Conservation (phyloP, 2,797 vertebrate genomes). For the Notoglanidium macrostoma region DNA sequence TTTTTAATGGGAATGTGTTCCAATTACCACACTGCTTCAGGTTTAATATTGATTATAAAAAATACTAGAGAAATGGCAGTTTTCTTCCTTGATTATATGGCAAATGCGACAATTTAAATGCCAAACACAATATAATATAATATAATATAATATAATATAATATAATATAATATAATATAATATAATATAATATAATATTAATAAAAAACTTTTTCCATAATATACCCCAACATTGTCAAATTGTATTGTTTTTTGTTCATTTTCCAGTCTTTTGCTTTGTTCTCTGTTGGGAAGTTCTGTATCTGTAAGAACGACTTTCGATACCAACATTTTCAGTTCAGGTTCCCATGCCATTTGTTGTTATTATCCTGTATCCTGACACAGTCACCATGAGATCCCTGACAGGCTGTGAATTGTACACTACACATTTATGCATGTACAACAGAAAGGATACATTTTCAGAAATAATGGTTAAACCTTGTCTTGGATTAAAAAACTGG, state of each 20-base stretch:
- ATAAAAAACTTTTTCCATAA: too few relatives aligned
- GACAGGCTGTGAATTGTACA: not conserved
- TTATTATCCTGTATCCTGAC: not conserved
- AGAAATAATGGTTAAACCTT: not conserved
- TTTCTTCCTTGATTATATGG: too few relatives aligned
- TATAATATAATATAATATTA: too few relatives aligned
- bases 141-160: too few relatives aligned
- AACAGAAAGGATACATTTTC: not conserved
- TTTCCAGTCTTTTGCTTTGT: not conserved
- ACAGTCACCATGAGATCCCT: not conserved
- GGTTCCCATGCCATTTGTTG: too few relatives aligned
- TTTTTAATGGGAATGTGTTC: slow-evolving; percentile 1
- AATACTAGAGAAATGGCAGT: not conserved
- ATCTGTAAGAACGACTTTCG: not conserved
- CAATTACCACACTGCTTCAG: not conserved
- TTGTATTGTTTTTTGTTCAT: not conserved
- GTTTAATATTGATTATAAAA: not conserved
- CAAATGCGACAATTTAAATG: not conserved
- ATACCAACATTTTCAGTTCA: not conserved
- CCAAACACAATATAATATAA: not conserved
- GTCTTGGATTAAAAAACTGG: not conserved
- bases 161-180: not conserved
- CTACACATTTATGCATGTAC: not conserved
- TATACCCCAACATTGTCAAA: not conserved
- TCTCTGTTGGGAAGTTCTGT: not conserved